Conservation (phyloP, 2,113 vertebrate species). For the Tamias sibiricus region DNA sequence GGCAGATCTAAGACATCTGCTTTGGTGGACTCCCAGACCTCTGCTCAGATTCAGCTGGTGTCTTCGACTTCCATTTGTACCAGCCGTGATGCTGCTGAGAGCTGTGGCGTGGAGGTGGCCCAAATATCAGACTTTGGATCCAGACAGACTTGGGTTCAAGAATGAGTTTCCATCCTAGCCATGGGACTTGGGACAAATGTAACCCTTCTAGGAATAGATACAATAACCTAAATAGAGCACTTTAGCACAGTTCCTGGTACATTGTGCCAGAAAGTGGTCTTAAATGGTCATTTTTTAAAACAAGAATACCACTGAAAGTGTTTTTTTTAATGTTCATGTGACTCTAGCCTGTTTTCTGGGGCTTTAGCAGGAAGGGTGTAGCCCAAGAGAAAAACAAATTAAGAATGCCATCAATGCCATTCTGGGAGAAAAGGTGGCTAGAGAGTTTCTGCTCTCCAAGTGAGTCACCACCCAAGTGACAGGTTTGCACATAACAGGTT, state of each 20-base stretch:
- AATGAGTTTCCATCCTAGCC: neutral
- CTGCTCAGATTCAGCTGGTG: neutral
- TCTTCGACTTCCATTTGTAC: neutral
- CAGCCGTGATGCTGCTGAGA: neutral
- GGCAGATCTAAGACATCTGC: neutral
- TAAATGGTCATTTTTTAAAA: neutral
- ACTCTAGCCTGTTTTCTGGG: neutral
- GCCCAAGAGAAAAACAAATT: neutral
- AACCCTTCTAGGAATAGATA: neutral
- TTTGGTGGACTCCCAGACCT: neutral
- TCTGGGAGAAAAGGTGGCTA: neutral
- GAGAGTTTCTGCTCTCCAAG: neutral
- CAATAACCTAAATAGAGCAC: neutral
- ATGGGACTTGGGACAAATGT: neutral
- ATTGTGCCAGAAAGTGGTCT: neutral
- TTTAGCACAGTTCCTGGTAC: neutral
- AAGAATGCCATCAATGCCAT: neutral
- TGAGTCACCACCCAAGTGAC: neutral
- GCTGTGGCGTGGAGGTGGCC: neutral
- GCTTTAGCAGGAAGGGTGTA: neutral
- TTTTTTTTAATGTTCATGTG: neutral
- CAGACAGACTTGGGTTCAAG: neutral
- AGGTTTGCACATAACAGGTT: neutral
- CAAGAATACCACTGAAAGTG: neutral
- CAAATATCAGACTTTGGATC: neutral